Evolutionary conservation across 2,113 vertebrate species (phyloP).

Genomic region (Salminus brasiliensis): DNA sequence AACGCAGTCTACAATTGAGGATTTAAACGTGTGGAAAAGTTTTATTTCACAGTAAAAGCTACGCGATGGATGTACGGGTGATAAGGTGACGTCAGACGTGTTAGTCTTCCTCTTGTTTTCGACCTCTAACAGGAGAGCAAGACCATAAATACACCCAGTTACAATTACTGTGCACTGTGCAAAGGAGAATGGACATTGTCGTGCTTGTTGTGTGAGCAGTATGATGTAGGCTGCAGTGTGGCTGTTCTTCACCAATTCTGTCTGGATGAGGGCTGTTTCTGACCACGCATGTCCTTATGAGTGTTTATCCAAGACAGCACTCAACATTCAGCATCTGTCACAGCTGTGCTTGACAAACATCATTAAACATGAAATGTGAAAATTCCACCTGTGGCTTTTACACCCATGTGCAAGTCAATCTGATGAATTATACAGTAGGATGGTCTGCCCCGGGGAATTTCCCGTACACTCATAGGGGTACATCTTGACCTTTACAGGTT

Average conservation of each 20-base stretch:
- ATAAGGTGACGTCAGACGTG: background rate
- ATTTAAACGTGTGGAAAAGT: background rate
- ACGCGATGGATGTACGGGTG: background rate
- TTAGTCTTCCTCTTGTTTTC: background rate
- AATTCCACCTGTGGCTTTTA: constrained; percentile 13
- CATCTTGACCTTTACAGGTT: constrained; percentile 13
- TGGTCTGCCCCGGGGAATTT: constrained; percentile 12
- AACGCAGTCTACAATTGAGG: too few species aligned
- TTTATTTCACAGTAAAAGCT: background rate
- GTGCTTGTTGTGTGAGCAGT: background rate
- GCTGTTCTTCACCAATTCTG: background rate
- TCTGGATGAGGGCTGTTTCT: background rate
- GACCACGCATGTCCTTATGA: background rate
- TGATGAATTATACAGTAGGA: constrained; percentile 30
- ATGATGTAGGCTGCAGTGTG: background rate
- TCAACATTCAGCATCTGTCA: background rate
- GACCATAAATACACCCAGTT: too few species aligned
- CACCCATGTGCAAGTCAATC: constrained; percentile 5
- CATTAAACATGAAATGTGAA: constrained; percentile 1
- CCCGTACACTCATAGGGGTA: constrained; percentile 3
- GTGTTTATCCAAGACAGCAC: too few species aligned
- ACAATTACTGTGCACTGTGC: too few species aligned
- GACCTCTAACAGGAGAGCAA: background rate
- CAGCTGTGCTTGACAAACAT: background rate
- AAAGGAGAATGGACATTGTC: background rate